phyloP scores from a whole-genome alignment of 30 jellyfish, hydroid and myxozoan species.

The Aurelia sp. region DNA sequence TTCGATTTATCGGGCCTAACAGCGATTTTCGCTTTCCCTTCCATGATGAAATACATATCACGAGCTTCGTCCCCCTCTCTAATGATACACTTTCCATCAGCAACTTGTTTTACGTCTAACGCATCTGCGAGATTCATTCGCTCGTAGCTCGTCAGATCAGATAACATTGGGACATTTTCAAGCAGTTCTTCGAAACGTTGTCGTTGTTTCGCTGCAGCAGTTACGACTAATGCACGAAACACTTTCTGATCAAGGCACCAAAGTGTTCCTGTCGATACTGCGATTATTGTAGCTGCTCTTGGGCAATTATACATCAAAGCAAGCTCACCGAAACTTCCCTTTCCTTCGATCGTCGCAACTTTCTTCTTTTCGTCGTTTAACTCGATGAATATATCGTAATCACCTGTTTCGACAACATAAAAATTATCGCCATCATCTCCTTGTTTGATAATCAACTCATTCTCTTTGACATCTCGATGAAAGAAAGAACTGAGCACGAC shows the following conservation, averaged over 20 bases:
- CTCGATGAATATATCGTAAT: conserved; percentile 79
- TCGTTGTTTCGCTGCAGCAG: conserved; percentile 94
- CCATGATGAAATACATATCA: conserved; percentile 91
- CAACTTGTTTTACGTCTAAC: conserved; percentile 59
- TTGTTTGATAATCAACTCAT: conserved; percentile 85
- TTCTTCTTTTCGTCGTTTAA: conserved; percentile 57
- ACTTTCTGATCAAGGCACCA: conserved; percentile 99
- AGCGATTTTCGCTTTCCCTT: conserved; percentile 86
- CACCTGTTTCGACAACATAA: conserved; percentile 91
- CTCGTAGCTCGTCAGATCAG: conserved; percentile 85
- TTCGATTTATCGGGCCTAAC: conserved; percentile 68
- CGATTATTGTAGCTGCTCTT: conserved; percentile 96
- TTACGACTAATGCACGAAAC: conserved; percentile 84
- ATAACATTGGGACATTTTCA: conserved; percentile 85
- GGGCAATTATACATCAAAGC: conserved; percentile 98
- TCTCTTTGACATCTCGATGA: conserved; percentile 71
- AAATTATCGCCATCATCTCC: conserved; percentile 99
- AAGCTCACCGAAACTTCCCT: conserved; percentile 97
- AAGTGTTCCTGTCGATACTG: conserved; percentile 80
- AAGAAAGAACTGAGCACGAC: conserved; percentile 90
- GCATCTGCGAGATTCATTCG: conserved; percentile 97
- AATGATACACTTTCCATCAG: conserved; percentile 76
- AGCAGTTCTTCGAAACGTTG: conserved; percentile 86
- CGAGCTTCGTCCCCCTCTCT: conserved; percentile 89
- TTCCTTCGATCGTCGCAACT: conserved; percentile 88